These are phyloP conservation scores for Leptonema lineaticorne DNA, from an alignment of 1,140 invertebrate genomes.

Conservation along the genomic window DNA sequence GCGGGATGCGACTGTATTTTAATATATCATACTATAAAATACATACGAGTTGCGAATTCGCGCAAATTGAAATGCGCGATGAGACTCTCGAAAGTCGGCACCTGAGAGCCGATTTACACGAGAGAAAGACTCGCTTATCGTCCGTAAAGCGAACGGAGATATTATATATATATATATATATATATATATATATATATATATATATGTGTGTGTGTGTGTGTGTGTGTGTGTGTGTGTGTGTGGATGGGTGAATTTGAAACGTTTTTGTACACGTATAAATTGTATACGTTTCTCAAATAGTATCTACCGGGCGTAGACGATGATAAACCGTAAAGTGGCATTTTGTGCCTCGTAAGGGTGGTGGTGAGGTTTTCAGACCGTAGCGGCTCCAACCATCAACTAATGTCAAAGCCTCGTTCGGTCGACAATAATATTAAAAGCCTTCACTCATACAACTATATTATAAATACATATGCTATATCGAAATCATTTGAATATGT, in stretches of 20 bases:
- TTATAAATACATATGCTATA: too few relatives aligned
- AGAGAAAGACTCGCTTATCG: conserved; percentile 14
- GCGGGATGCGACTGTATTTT: too few relatives aligned
- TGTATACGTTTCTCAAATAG: too few relatives aligned
- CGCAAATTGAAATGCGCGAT: conserved; percentile 7
- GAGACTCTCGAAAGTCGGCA: neutral
- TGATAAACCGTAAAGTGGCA: conserved; percentile 15
- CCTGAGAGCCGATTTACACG: conserved; percentile 15
- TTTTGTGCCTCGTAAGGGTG: neutral
- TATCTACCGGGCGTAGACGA: neutral
- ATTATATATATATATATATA: neutral
- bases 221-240: neutral
- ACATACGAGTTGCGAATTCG: too few relatives aligned
- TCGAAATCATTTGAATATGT: too few relatives aligned
- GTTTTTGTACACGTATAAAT: too few relatives aligned
- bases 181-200: neutral
- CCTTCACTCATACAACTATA: neutral
- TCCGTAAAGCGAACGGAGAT: neutral
- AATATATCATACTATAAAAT: too few relatives aligned
- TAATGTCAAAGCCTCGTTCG: conserved; percentile 16
- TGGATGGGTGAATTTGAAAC: neutral
- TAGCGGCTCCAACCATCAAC: neutral
- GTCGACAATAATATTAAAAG: conserved; percentile 12
- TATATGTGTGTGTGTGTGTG: neutral
- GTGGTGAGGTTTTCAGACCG: conserved; percentile 14